Percentiles rank a stretch among this genome's conserved stretches.
Conservation (phyloP, 2,888 invertebrate genomes). For the Vesta saturnalis region DNA sequence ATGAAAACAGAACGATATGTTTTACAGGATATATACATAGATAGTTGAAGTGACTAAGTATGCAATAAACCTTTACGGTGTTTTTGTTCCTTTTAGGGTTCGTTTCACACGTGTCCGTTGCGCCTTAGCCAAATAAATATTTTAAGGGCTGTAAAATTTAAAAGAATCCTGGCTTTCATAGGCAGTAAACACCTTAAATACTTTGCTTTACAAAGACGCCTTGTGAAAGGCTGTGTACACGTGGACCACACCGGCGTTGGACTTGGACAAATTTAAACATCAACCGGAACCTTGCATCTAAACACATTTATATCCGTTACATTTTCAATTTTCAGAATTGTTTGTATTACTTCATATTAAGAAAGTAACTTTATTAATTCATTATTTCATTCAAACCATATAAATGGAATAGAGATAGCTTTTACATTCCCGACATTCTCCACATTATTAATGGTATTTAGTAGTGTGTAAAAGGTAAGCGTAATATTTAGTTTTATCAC, state of each 20-base stretch:
- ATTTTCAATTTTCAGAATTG: not conserved
- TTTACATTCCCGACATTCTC: too few species aligned
- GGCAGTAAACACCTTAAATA: slow-evolving; percentile 43
- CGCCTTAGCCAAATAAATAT: slow-evolving; percentile 40
- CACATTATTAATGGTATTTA: too few species aligned
- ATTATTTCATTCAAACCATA: too few species aligned
- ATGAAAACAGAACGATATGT: slow-evolving; percentile 29
- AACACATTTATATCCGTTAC: not conserved
- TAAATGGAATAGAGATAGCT: too few species aligned
- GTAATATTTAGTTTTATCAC: too few species aligned
- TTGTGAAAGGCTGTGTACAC: slow-evolving; percentile 38
- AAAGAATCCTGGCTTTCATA: slow-evolving; percentile 25
- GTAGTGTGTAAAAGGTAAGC: too few species aligned
- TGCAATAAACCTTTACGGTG: slow-evolving; percentile 52
- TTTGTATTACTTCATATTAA: too few species aligned
- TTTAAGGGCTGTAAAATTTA: slow-evolving; percentile 44
- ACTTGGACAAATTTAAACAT: slow-evolving; percentile 11
- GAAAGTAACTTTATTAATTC: too few species aligned
- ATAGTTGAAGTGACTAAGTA: slow-evolving; percentile 44
- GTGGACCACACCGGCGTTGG: slow-evolving; percentile 37
- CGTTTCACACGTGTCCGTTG: slow-evolving; percentile 47
- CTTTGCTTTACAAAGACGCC: slow-evolving; percentile 30
- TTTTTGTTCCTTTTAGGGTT: slow-evolving; percentile 50
- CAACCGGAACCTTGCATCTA: not conserved
- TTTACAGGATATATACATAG: slow-evolving; percentile 30